Evolutionary conservation across 2,797 vertebrate genomes (phyloP), one percentile per base, ranked within the genome.

Genomic region (Otolemur crassicaudatus): DNA sequence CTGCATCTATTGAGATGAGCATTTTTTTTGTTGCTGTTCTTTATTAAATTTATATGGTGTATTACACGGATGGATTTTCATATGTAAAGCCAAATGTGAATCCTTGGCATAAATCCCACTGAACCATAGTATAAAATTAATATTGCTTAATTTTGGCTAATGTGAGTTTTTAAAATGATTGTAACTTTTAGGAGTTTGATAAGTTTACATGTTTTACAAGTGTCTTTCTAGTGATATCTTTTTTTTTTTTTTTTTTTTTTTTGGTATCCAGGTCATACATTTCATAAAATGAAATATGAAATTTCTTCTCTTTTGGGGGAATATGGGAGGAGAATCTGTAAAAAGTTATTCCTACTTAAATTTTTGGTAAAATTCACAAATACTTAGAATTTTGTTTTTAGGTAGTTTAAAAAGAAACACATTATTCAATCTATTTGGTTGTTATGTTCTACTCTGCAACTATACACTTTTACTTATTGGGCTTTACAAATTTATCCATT

Each of bases 131-230:
- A 67, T 8, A n/a, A 67, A 67, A 67, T 67, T 67, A 67, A n/a
- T 67, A 67, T n/a, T 29, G 2, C 63, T 31, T 7, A 7, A n/a
- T 67, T n/a, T 65, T 0, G 63, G 16, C 20, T 20, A 17, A 17
- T 56, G 0, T 29, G 6, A 1, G 3, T 31, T 63, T 65, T 65
- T 31, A 31, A 13, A 13, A 2, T 65, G 31, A 31, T 17, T 0
- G 0, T 67, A 67, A 67, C 6, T 67, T n/a, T 67, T 67, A 67
- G 31, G 63, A n/a, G 31, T 8, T 31, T 67, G 27, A 67, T n/a
- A 8, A 56, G 56, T 20, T 56, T 56, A 56, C 19, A 7, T 29
- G 13, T 65, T 65, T 65, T 31, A 17, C 19, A 31, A 65, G 63
- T 31, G 14, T 31, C 16, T 65, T 65, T 65, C 6, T 65, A 16